Conservation (phyloP, 2,113 vertebrate species). For the Gymnobelideus leadbeateri region DNA sequence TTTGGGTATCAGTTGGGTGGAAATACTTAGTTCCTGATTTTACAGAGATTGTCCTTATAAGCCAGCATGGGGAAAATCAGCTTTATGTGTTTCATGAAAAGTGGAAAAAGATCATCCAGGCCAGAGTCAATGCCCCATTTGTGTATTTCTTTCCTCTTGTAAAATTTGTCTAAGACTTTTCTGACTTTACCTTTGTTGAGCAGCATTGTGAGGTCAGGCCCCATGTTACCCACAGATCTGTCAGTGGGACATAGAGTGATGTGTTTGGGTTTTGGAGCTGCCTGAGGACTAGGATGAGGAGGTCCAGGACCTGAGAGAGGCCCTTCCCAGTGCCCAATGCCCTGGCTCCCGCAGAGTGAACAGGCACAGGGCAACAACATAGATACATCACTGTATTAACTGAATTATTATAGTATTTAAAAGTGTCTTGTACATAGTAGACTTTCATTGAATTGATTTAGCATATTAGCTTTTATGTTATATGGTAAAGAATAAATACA, state of each 20-base stretch:
- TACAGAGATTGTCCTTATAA: slow-evolving; percentile 96
- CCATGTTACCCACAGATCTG: not conserved
- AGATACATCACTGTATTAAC: not conserved
- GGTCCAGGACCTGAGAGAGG: not conserved
- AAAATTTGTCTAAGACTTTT: slow-evolving; percentile 95
- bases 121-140: slow-evolving; percentile 92
- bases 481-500: slow-evolving; percentile 16
- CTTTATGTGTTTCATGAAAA: slow-evolving; percentile 95
- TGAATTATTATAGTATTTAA: not conserved
- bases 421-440: not conserved
- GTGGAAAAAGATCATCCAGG: slow-evolving; percentile 95
- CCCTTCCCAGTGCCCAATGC: not conserved
- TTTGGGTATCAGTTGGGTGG: slow-evolving; percentile 98
- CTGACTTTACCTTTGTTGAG: slow-evolving; percentile 90
- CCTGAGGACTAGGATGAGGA: not conserved
- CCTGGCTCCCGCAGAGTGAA: not conserved
- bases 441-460: not conserved
- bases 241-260: not conserved
- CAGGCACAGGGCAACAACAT: not conserved
- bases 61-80: slow-evolving; percentile 97
- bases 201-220: not conserved
- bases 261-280: not conserved
- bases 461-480: not conserved
- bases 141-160: slow-evolving; percentile 96
- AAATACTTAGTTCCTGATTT: slow-evolving; percentile 95